A percentile compares a stretch with the other conserved stretches of the same genome.
phyloP scores from a whole-genome alignment of 2,113 vertebrate genomes.

The Oriolus oriolus region DNA sequence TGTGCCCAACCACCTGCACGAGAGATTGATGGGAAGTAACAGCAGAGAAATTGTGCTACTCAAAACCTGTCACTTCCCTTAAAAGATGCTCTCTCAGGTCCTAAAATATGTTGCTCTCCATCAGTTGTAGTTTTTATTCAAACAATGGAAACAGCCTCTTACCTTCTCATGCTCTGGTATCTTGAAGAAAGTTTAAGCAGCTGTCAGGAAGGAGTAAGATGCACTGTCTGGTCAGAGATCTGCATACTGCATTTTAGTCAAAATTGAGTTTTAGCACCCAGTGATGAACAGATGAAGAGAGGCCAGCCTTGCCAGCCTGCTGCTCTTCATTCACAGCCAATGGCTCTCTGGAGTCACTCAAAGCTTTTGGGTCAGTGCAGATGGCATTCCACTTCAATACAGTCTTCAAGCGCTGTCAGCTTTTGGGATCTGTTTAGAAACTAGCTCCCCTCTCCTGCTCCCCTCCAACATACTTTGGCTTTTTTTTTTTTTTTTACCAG shows the following conservation, averaged over 20 bases:
- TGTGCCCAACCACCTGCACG: neutral
- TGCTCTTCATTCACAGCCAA: neutral
- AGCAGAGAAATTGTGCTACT: neutral
- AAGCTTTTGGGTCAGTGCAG: neutral
- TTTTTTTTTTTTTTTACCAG: neutral
- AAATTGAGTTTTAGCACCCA: neutral
- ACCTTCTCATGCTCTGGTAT: neutral
- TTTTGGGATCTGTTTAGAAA: slow-evolving; percentile 10
- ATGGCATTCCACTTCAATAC: neutral
- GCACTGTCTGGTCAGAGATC: neutral
- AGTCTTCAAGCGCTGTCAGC: neutral
- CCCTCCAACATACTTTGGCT: slow-evolving; percentile 39
- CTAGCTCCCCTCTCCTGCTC: slow-evolving; percentile 1
- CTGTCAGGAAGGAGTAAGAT: neutral
- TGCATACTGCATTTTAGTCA: neutral
- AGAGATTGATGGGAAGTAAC: neutral
- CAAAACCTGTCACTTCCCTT: neutral
- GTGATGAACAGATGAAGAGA: neutral
- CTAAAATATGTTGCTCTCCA: neutral
- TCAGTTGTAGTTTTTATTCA: neutral
- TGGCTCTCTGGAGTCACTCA: neutral
- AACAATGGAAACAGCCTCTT: neutral
- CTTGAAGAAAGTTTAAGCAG: neutral
- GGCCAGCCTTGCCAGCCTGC: neutral
- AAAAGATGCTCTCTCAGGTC: neutral